These are phyloP conservation scores for Eledone cirrhosa DNA, from an alignment of 2,888 invertebrate genomes.

Conservation along the genomic window DNA sequence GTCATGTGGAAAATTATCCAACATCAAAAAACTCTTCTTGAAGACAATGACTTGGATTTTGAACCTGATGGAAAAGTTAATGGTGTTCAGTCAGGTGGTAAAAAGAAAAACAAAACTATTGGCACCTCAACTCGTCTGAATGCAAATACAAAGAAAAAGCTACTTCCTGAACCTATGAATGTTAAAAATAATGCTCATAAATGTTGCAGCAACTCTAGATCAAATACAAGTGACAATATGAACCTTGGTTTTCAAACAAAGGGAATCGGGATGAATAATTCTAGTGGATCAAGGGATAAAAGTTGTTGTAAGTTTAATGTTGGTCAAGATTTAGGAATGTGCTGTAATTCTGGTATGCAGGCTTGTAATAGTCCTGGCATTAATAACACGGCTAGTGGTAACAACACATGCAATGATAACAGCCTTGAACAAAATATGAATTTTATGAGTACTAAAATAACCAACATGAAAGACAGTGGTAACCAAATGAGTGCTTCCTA, in stretches of 20 bases:
- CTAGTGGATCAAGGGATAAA: not conserved
- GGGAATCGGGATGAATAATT: slow-evolving; percentile 7
- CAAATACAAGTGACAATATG: slow-evolving; percentile 31
- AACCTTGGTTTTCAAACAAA: slow-evolving; percentile 33
- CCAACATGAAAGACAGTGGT: too few species aligned
- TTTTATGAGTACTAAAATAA: too few species aligned
- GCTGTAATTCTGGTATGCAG: not conserved
- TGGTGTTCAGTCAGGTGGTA: slow-evolving; percentile 32
- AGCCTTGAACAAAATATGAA: too few species aligned
- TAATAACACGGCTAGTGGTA: not conserved
- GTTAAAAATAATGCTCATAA: too few species aligned
- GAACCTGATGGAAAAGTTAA: slow-evolving; percentile 44
- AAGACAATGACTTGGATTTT: slow-evolving; percentile 65
- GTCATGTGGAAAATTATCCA: slow-evolving; percentile 63
- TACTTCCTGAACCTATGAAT: too few species aligned
- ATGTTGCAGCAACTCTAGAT: slow-evolving; percentile 29
- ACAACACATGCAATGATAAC: too few species aligned
- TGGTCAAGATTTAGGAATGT: not conserved
- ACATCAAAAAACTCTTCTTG: slow-evolving; percentile 52
- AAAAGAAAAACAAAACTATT: not conserved
- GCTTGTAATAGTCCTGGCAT: slow-evolving; percentile 8
- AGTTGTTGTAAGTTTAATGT: not conserved
- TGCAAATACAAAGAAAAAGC: too few species aligned
- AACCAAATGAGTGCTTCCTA: too few species aligned
- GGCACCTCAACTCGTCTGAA: too few species aligned